Evolutionary conservation across 2,113 vertebrate species (phyloP), one percentile per base, ranked within the genome.

Genomic region (Orientallactaga bullata): DNA sequence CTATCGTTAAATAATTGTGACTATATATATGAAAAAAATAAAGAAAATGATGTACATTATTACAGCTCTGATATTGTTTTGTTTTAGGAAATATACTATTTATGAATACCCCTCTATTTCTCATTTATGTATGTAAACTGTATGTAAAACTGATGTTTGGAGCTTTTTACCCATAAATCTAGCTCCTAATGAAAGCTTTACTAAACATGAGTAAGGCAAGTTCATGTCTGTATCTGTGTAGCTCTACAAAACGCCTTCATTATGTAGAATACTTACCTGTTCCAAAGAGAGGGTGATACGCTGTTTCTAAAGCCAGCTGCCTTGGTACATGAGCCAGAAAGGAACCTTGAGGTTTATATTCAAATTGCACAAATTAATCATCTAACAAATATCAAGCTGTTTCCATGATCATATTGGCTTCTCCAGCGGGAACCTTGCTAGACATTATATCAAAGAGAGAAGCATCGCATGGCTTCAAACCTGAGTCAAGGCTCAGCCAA

Each of bases 271-370:
- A 55, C 35, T 88, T 39, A 72, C 26, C 68, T 82, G 23, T 16
- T 63, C 61, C 71, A 9, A 39, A 26, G 11, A 61, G 60, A 86
- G 24, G 24, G 69, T n/a, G 76, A 47, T 17, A 89, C 78, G 39
- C 15, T 88, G 24, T 81, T 85, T 94, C 69, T 68, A 42, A 94
- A 91, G 42, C 66, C 10, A 32, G 35, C 15, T 61, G 35, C 73
- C 51, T 69, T 60, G 30, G 37, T 66, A 73, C 2, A 63, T 17
- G 85, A 35, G 4, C 32, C 35, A 15, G 68, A 58, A 93, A 20
- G 78, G 37, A 73, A 32, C 23, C 74, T 91, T 66, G 23, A 85
- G 24, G 65, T 86, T n/a, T 79, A 24, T 61, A 79, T 78, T 60
- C 63, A 35, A 88, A 42, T 86, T 80, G 68, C 82, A 35, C 37